Conservation (phyloP, 2,888 invertebrate genomes). For the Deladenus siricidicola region DNA sequence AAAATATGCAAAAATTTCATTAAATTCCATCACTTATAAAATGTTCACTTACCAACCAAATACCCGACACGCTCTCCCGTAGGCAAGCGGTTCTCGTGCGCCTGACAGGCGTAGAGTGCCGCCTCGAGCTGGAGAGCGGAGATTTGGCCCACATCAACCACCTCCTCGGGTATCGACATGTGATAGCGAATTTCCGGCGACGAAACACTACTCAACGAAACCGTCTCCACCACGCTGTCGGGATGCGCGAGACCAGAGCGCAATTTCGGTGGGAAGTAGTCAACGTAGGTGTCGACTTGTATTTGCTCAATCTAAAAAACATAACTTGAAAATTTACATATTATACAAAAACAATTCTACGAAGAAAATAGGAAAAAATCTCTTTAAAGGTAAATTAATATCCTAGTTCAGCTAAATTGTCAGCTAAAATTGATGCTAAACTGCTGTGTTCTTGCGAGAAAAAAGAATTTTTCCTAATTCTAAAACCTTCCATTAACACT, state of each 20-base stretch:
- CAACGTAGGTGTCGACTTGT: conserved; percentile 93
- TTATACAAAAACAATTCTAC: no score
- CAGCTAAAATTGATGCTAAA: no score
- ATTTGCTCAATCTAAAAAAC: conserved; percentile 12
- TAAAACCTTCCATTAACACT: no score
- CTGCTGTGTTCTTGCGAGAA: no score
- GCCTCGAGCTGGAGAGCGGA: conserved; percentile 95
- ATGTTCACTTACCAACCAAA: conserved; percentile 66
- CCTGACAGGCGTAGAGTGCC: conserved; percentile 91
- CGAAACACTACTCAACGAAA: conserved; percentile 71
- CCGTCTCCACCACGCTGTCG: conserved; percentile 96
- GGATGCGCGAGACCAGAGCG: conserved; percentile 80
- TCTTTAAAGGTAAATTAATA: no score
- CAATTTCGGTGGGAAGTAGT: conserved; percentile 89
- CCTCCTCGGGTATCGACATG: conserved; percentile 66
- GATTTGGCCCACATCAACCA: conserved; percentile 64
- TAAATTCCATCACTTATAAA: not conserved
- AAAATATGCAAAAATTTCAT: not conserved
- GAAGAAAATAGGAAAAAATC: no score
- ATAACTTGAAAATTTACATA: not conserved
- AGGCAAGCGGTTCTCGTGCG: conserved; percentile 74
- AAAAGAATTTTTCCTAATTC: no score
- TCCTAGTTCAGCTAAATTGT: no score
- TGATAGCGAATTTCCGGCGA: conserved; percentile 60
- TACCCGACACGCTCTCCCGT: conserved; percentile 76